Conservation (phyloP, 2,113 vertebrate species). For the Ictalurus punctatus region DNA sequence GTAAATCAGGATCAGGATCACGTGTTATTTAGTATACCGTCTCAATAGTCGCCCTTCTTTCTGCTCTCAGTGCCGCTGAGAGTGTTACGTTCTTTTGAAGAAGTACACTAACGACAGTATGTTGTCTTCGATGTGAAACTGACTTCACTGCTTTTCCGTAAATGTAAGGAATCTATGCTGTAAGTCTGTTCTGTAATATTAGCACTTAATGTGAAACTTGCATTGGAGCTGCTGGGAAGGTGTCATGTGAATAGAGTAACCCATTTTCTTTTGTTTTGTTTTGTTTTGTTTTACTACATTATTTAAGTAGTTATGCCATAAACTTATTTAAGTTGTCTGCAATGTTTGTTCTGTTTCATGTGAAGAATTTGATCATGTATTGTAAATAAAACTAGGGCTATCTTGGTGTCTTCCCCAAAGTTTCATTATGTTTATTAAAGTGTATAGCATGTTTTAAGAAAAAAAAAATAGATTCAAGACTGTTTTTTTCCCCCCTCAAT, state of each 20-base stretch:
- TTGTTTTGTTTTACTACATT: slow-evolving; percentile 72
- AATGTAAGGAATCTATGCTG: slow-evolving; percentile 74
- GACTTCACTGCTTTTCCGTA: slow-evolving; percentile 56
- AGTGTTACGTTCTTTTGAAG: slow-evolving; percentile 10
- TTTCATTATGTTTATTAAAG: slow-evolving; percentile 82
- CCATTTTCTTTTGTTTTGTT: slow-evolving; percentile 63
- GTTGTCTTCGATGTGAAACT: slow-evolving; percentile 58
- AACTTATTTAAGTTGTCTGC: slow-evolving; percentile 81
- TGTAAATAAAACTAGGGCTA: slow-evolving; percentile 83
- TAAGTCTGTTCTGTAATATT: slow-evolving; percentile 73
- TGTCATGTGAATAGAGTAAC: slow-evolving; percentile 81
- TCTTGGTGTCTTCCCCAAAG: slow-evolving; percentile 77
- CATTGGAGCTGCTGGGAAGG: slow-evolving; percentile 79
- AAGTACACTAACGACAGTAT: slow-evolving; percentile 27
- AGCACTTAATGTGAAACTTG: slow-evolving; percentile 86
- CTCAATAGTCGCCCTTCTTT: neutral
- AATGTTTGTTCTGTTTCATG: slow-evolving; percentile 78
- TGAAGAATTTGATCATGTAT: slow-evolving; percentile 77
- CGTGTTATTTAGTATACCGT: neutral
- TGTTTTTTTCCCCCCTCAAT: neutral
- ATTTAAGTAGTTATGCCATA: slow-evolving; percentile 83
- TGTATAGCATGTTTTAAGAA: slow-evolving; percentile 75
- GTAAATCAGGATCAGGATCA: neutral
- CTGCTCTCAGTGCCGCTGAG: slow-evolving; percentile 24
- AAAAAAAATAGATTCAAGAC: slow-evolving; percentile 46